Evolutionary conservation across 2,888 invertebrate species (phyloP), one percentile per base, ranked within the genome.

Genomic region (Linyphia triangularis): DNA sequence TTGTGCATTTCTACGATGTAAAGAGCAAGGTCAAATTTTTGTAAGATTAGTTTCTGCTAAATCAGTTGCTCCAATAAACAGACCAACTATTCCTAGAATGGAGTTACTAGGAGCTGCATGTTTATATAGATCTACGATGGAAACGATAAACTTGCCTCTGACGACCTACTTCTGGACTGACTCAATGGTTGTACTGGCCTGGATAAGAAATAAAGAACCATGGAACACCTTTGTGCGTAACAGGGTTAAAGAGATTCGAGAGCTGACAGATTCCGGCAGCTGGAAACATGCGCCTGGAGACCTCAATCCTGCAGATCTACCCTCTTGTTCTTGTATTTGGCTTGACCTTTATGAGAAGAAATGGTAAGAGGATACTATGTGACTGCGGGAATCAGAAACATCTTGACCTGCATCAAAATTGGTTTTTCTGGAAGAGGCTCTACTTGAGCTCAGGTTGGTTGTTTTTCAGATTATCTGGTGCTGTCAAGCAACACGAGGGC

Each of bases 161-260:
- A 77, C 22, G 13, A 63, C 75, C n/a, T 63, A 24, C 24, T 51
- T 67, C 19, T 22, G 37, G 70, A 1, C 26, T 6, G 28, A 78
- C 43, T 78, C 43, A 24, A 78, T 67, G 78, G n/a, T n/a, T 6
- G 78, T 78, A 26, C 61, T 78, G 22, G 61, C 30, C 0, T 77
- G 77, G 40, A 77, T 77, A 24, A 40, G 13, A 13, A 28, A 37
- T 6, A 63, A 61, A 26, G 67, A 78, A 37, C 78, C 28, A 1
- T 78, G 78, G 78, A 78, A 78, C 16, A 65, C 78, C 13, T 78
- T 78, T 16, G 43, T 51, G 5, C 43, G 78, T 5, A 78, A 43
- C 22, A 4, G 43, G 1, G 70, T 70, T 10, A 43, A 78, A 28
- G 69, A 81, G 22, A 81, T 69, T 3, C 1, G 57, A 26, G 69